Conservation (phyloP, 2,797 vertebrate species). For the Cephalopachus bancanus region DNA sequence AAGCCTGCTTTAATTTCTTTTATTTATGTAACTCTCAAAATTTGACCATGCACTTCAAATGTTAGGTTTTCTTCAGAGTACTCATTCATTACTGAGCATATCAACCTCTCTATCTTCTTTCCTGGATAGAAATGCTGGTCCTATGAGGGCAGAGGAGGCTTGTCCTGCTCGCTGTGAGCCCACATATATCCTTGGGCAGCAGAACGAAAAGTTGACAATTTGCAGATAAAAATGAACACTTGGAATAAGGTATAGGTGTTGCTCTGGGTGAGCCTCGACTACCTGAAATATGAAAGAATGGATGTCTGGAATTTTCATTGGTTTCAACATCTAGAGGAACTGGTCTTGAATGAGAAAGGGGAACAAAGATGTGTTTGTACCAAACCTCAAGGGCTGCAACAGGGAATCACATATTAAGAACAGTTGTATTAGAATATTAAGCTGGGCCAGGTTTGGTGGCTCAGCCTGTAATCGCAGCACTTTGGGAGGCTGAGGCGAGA, state of each 20-base stretch:
- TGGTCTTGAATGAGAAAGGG: not conserved
- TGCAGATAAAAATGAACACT: not conserved
- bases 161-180: not conserved
- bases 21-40: not conserved
- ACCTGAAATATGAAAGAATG: too few species aligned
- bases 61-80: not conserved
- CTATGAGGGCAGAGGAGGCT: rapidly evolving
- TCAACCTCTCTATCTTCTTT: not conserved
- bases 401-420: too few species aligned
- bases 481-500: too few species aligned
- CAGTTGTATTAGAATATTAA: too few species aligned
- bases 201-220: not conserved
- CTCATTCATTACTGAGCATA: not conserved
- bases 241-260: not conserved
- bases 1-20: not conserved
- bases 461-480: too few species aligned
- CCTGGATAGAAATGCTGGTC: not conserved
- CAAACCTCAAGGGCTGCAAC: rapidly evolving
- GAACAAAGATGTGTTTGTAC: rapidly evolving
- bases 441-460: too few species aligned
- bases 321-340: not conserved
- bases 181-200: too few species aligned
- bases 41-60: not conserved
- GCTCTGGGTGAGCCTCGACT: not conserved
- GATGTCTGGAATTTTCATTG: not conserved